These are phyloP conservation scores for Tridacna crocea DNA, from an alignment of 2,888 invertebrate species.

Conservation along the genomic window DNA sequence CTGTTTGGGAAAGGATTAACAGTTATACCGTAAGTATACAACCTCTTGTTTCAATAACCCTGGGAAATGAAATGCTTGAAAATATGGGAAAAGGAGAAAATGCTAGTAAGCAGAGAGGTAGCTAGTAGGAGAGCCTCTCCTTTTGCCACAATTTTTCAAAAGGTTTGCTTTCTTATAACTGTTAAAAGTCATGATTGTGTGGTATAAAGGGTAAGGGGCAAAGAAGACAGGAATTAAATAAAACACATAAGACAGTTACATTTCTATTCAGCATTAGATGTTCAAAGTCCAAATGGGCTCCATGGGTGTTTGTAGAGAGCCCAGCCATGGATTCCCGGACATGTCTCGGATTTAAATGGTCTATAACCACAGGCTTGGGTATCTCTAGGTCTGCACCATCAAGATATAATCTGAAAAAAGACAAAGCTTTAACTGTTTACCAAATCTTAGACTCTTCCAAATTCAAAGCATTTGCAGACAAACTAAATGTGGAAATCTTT, in stretches of 20 bases:
- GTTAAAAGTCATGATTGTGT: too few species aligned
- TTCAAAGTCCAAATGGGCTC: slow-evolving; percentile 73
- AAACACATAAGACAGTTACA: slow-evolving; percentile 52
- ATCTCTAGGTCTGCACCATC: slow-evolving; percentile 64
- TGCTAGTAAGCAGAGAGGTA: too few species aligned
- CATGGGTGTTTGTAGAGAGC: slow-evolving; percentile 44
- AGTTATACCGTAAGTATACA: too few species aligned
- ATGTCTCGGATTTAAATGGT: slow-evolving; percentile 68
- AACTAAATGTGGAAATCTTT: too few species aligned
- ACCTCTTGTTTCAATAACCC: too few species aligned
- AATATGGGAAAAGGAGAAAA: too few species aligned
- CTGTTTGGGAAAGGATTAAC: too few species aligned
- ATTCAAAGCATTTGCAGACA: too few species aligned
- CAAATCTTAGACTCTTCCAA: background rate
- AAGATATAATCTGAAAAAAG: slow-evolving; percentile 65
- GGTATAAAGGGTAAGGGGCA: background rate
- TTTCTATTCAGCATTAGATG: slow-evolving; percentile 71
- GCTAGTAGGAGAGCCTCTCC: too few species aligned
- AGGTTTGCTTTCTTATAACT: too few species aligned
- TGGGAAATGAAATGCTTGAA: too few species aligned
- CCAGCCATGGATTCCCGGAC: slow-evolving; percentile 10
- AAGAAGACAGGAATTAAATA: background rate
- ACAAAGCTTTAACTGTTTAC: background rate
- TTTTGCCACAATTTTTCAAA: too few species aligned
- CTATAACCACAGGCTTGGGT: slow-evolving; percentile 72